Base-by-base conservation (phyloP, 2,113 vertebrate genomes). In the Corythaixoides concolor region DNA sequence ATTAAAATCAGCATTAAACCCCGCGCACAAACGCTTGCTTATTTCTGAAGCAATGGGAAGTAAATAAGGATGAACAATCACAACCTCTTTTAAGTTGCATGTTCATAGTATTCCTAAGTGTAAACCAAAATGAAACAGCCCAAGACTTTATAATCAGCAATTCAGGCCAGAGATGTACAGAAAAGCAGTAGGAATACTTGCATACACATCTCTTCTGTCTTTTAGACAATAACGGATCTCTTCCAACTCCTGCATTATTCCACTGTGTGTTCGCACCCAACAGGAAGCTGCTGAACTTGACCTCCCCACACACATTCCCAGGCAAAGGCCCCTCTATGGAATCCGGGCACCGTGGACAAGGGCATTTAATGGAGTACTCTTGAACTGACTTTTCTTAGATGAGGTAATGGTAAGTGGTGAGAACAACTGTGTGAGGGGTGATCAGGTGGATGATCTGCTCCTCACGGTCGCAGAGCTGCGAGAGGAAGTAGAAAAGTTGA, bases 141-240 rank as follows among this genome's bases (percentile, higher is more conserved):
- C 33, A 56, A 89, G 21, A 70, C 16, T 23, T 70, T 50, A 4
- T 8, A 66, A 60, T 45, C 30, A 81, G 41, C 27, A 74, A 39
- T 78, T 66, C 74, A 81, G 55, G 33, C 8, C 41, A 70, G 4
- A 78, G 24, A 58, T 3, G 4, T 60, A 69, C 4, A 45, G 47
- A 85, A 82, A 82, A 78, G 50, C 37, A 81, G 50, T 7, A 89
- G 39, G 66, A 96, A 68, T 32, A 43, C 45, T 37, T 45, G 23
- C 9, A 39, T 18, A 35, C 9, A 33, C 0, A 0, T 19, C 32
- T 39, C 19, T 33, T 22, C 5, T 39, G 23, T 11, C 56, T 64
- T 69, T 75, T 7, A 58, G 30, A 58, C 8, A n/a, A 10, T 15
- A 80, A 70, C 1, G 0, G 17, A 80, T 49, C 39, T 53, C 45